Percentiles rank a stretch among this genome's conserved stretches.
Evolutionary conservation across 2,113 vertebrate genomes (phyloP).

Genomic region (Cyrtonyx montezumae): DNA sequence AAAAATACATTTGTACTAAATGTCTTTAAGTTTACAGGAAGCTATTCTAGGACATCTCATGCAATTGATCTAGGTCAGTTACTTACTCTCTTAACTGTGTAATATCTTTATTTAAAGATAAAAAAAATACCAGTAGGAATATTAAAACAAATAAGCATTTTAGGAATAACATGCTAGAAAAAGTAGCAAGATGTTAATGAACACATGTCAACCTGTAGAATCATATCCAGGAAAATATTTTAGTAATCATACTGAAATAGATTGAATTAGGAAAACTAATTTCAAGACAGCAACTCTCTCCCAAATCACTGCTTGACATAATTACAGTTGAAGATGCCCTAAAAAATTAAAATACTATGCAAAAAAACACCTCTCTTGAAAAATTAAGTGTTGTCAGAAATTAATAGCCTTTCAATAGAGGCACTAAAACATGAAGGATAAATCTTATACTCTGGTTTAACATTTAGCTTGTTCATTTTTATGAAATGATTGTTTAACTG

Average conservation of each 20-base stretch:
- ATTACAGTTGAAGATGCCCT: neutral
- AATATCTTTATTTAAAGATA: neutral
- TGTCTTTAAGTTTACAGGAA: constrained; percentile 50
- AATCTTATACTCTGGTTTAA: neutral
- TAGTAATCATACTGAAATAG: neutral
- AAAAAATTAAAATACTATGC: neutral
- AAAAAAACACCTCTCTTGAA: neutral
- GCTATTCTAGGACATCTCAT: constrained; percentile 6
- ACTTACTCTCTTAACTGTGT: constrained; percentile 23
- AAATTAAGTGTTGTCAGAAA: neutral
- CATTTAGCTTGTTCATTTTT: neutral
- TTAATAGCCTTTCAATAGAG: neutral
- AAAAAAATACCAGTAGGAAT: neutral
- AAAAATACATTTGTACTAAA: constrained; percentile 69
- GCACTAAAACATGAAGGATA: neutral
- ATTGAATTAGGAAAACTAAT: neutral
- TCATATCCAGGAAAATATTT: neutral
- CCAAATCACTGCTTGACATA: neutral
- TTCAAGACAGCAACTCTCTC: neutral
- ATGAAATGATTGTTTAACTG: neutral
- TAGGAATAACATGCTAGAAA: neutral
- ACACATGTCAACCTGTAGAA: neutral
- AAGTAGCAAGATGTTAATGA: neutral
- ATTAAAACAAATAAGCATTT: neutral
- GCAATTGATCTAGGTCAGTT: constrained; percentile 38